phyloP scores from a whole-genome alignment of 2,888 invertebrate genomes.

The Trissolcus brochymenae region DNA sequence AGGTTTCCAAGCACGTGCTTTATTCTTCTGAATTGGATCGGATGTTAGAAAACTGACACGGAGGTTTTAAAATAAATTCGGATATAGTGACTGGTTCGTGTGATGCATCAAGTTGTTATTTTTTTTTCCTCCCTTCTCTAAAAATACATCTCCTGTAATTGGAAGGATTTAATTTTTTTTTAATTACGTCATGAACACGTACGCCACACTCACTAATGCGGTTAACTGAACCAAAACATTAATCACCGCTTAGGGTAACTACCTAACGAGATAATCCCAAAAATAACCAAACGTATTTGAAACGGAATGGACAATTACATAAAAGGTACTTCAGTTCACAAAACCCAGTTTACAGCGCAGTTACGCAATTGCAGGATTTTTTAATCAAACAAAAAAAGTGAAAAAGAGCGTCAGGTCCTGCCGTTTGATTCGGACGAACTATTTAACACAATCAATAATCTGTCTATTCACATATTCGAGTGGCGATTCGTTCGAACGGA shows the following conservation, averaged over 20 bases:
- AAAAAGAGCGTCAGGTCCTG: slow-evolving; percentile 3
- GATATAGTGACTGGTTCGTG: too few species aligned
- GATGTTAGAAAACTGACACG: too few species aligned
- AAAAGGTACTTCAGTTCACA: slow-evolving; percentile 19
- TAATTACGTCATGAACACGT: background rate
- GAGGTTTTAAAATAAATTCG: too few species aligned
- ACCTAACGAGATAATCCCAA: slow-evolving; percentile 48
- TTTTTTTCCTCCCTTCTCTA: too few species aligned
- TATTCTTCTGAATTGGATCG: too few species aligned
- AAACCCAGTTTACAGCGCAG: slow-evolving; percentile 5
- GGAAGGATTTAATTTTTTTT: background rate
- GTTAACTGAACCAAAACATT: slow-evolving; percentile 47
- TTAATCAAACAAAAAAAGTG: slow-evolving; percentile 1
- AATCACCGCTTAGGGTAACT: slow-evolving; percentile 49
- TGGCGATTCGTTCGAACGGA: slow-evolving; percentile 18
- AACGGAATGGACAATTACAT: slow-evolving; percentile 32
- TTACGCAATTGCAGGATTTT: slow-evolving; percentile 4
- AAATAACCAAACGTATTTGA: slow-evolving; percentile 37
- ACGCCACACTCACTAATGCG: slow-evolving; percentile 38
- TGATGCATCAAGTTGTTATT: too few species aligned
- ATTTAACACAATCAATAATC: slow-evolving; percentile 38
- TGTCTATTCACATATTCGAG: slow-evolving; percentile 37
- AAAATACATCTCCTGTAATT: too few species aligned
- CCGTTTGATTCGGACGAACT: slow-evolving; percentile 19
- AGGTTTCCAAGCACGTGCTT: background rate